Base-by-base conservation (phyloP, 2,888 invertebrate genomes). In the Colostygia pectinataria region DNA sequence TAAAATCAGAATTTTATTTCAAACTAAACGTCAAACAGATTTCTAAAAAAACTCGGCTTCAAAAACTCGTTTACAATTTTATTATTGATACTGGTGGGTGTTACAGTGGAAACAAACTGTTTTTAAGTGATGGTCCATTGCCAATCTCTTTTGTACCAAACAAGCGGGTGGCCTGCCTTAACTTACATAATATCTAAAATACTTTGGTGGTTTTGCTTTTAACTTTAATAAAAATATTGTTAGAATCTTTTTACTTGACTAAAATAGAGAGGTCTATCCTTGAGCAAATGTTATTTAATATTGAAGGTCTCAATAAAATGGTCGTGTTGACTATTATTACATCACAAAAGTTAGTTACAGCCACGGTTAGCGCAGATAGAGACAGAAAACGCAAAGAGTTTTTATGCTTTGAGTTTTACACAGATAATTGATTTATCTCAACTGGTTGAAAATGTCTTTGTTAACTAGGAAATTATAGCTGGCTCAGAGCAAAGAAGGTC, bases 161-260 rank as follows among this genome's bases (percentile, higher is more conserved):
- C 68, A 68, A 74, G 66, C 68, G 57, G 68, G 77, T 77, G 76
- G 24, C 65, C 69, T 66, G 44, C 55, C 60, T 55, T 61, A 44
- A 55, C 61, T 86, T 87, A 80, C 74, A 73, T 83, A 84, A 86
- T 60, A 66, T 66, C 66, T 63, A 42, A 74, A 78, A 77, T 71
- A 77, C 74, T 78, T 69, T 32, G 68, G 69, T 77, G 62, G 62
- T 69, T 75, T 77, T 71, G 61, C 66, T 72, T 24, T 43, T 24
- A 27, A 36, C 28, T 12, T 37, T 25, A 36, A 32, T 36, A 32
- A 38, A 52, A 33, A 29, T 41, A 41, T 34, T 24, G 20, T 29
- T 33, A 18, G n/a, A 37, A 41, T 27, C 25, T 29, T 31, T 38
- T 18, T 31, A 8, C 7, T n/a, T 14, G n/a, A 34, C 52, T 40